A percentile compares a stretch with the other conserved stretches of the same genome.
Evolutionary conservation across 2,888 invertebrate genomes (phyloP).

Genomic region (Synergus japonicus): DNA sequence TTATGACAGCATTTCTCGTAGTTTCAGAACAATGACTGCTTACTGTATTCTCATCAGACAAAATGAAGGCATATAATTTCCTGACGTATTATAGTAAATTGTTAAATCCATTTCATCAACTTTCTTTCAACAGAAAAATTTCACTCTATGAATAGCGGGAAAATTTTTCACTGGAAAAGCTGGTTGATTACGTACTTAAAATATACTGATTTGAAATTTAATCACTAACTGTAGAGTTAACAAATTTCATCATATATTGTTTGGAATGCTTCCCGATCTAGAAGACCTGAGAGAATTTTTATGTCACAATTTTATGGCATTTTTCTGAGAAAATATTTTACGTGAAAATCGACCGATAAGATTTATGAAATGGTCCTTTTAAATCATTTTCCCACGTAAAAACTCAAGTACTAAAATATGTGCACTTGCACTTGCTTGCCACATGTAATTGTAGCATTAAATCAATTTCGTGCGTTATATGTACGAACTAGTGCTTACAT

Average conservation of each 20-base stretch:
- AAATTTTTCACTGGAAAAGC: not conserved
- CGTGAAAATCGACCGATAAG: not conserved
- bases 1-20: not conserved
- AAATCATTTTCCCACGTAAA: slow-evolving; percentile 16
- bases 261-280: not conserved
- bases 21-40: not conserved
- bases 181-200: not conserved
- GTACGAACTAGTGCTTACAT: too few species aligned
- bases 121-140: not conserved
- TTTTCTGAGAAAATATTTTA: slow-evolving; percentile 6
- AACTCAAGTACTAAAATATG: not conserved
- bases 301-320: not conserved
- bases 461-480: not conserved
- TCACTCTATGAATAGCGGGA: not conserved
- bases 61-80: not conserved
- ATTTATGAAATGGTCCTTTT: slow-evolving; percentile 19
- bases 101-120: not conserved
- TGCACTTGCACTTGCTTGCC: not conserved
- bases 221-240: not conserved
- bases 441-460: not conserved
- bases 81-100: not conserved
- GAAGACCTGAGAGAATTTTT: not conserved
- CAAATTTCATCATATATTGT: not conserved
- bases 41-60: not conserved
- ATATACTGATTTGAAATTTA: not conserved